phyloP scores from a whole-genome alignment of 2,888 invertebrate genomes.

The Cabera pusaria region DNA sequence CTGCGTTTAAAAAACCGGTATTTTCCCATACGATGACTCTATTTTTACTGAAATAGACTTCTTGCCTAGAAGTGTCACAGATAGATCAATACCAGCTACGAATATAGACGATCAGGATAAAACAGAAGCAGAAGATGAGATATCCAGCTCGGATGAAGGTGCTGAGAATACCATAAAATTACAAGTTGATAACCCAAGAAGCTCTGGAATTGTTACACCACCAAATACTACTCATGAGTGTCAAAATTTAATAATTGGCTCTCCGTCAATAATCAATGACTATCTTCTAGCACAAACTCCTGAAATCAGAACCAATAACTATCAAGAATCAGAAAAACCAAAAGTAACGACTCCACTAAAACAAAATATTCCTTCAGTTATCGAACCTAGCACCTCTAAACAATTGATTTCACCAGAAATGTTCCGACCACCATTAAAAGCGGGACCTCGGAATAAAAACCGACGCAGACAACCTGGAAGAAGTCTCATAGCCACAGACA shows the following conservation, averaged over 20 bases:
- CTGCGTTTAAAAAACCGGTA: slow-evolving; percentile 34
- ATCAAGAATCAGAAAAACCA: not conserved
- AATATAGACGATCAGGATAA: too few species aligned
- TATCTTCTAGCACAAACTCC: too few species aligned
- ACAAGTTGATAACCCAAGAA: too few species aligned
- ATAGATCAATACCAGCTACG: slow-evolving; percentile 9
- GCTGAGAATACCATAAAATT: too few species aligned
- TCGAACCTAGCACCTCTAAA: too few species aligned
- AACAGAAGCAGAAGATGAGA: too few species aligned
- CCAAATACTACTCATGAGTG: too few species aligned
- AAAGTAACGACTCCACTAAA: too few species aligned
- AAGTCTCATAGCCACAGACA: slow-evolving; percentile 10
- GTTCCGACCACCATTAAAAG: slow-evolving; percentile 9
- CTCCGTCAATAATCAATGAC: too few species aligned
- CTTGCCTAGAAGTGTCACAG: slow-evolving; percentile 14
- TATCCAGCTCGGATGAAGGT: too few species aligned
- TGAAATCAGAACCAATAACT: slow-evolving; percentile 5
- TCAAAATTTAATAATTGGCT: not conserved
- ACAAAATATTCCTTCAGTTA: too few species aligned
- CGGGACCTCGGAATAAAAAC: slow-evolving; percentile 4
- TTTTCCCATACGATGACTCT: slow-evolving; percentile 41
- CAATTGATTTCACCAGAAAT: slow-evolving; percentile 13
- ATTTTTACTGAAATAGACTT: slow-evolving; percentile 42
- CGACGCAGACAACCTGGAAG: slow-evolving; percentile 1
- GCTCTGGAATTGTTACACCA: not conserved